Evolutionary conservation across 2,113 vertebrate genomes (phyloP).

Genomic region (Leptodactylus fuscus): DNA sequence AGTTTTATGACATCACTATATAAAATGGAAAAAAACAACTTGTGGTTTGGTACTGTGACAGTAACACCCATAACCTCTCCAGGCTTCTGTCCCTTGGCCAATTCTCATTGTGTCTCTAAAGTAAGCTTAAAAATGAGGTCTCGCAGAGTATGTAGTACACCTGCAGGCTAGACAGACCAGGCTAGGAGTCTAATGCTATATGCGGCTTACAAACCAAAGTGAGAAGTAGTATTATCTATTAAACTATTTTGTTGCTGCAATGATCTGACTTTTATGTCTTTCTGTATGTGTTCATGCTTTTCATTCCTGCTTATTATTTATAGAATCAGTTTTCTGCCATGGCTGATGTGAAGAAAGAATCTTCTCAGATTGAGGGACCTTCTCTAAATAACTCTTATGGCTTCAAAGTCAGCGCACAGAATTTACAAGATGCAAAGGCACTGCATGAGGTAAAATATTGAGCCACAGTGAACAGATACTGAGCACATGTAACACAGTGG

Average conservation of each 20-base stretch:
- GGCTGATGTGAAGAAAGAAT: conserved; percentile 84
- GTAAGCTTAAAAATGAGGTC: too few relatives aligned
- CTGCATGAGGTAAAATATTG: conserved; percentile 88
- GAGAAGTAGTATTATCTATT: too few relatives aligned
- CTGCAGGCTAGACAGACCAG: too few relatives aligned
- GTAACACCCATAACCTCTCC: too few relatives aligned
- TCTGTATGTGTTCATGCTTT: neutral
- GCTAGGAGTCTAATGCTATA: too few relatives aligned
- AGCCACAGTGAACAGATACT: neutral
- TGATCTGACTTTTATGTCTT: neutral
- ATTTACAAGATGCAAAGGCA: conserved; percentile 94
- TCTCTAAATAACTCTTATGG: conserved; percentile 94
- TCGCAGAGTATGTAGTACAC: too few relatives aligned
- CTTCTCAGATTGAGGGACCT: conserved; percentile 93
- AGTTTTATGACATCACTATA: too few relatives aligned
- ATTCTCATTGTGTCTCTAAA: too few relatives aligned
- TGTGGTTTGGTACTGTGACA: too few relatives aligned
- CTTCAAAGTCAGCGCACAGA: conserved; percentile 96
- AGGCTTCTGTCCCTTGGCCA: too few relatives aligned
- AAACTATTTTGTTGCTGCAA: neutral
- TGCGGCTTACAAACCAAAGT: too few relatives aligned
- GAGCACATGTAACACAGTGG: neutral
- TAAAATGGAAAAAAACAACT: too few relatives aligned
- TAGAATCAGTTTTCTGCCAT: conserved; percentile 91
- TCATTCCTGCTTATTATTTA: neutral